Conservation (phyloP, 2,888 invertebrate genomes). For the Drosophila pegasa region DNA sequence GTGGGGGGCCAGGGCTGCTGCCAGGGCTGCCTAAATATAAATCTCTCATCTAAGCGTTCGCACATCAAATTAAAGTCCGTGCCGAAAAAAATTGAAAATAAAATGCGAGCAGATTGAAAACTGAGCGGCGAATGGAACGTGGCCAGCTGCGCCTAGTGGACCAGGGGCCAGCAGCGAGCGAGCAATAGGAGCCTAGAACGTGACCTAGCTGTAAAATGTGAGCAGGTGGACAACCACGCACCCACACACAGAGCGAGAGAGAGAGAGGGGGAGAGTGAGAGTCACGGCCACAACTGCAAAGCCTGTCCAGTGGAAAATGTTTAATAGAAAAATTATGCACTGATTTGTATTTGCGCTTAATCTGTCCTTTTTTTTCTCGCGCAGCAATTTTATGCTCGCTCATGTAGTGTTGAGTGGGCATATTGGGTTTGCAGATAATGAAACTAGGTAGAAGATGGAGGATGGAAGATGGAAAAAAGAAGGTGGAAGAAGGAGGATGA, state of each 20-base stretch:
- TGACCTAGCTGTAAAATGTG: slow-evolving; percentile 45
- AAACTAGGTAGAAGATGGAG: no score
- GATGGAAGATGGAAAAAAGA: no score
- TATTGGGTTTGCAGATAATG: neutral
- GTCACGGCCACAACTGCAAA: slow-evolving; percentile 3
- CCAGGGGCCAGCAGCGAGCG: no score
- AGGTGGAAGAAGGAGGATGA: no score
- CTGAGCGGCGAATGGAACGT: slow-evolving; percentile 71
- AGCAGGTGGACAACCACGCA: slow-evolving; percentile 41
- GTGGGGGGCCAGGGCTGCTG: neutral
- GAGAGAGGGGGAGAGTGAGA: neutral
- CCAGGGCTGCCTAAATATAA: slow-evolving; percentile 14
- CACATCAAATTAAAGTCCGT: slow-evolving; percentile 70
- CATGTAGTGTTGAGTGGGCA: neutral
- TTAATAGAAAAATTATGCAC: slow-evolving; percentile 80
- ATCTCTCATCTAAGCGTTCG: slow-evolving; percentile 43
- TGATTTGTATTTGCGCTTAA: slow-evolving; percentile 78
- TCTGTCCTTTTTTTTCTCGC: slow-evolving; percentile 33
- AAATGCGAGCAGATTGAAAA: slow-evolving; percentile 76
- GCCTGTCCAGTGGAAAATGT: slow-evolving; percentile 50
- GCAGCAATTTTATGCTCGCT: neutral
- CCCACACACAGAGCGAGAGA: neutral
- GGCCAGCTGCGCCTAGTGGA: slow-evolving; percentile 38
- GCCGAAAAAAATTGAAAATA: slow-evolving; percentile 71
- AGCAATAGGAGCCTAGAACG: slow-evolving; percentile 26